These are phyloP conservation scores for Drosophila lutescens DNA, from an alignment of 2,888 invertebrate genomes.

Conservation along the genomic window DNA sequence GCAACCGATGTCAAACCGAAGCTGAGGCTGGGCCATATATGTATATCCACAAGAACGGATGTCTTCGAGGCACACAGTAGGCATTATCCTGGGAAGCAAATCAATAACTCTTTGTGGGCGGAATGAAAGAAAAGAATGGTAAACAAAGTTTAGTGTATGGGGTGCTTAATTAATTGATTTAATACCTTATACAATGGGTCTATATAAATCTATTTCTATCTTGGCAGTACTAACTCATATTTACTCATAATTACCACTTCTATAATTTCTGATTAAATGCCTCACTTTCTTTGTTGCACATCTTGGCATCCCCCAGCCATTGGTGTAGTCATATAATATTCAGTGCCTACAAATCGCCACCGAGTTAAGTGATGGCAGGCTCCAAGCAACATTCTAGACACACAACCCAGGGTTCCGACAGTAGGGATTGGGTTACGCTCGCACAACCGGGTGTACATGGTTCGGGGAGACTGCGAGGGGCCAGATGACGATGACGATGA, in stretches of 20 bases:
- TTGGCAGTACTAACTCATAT: background rate
- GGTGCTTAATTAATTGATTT: too few species aligned
- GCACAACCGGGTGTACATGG: constrained; percentile 1
- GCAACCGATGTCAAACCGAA: constrained; percentile 48
- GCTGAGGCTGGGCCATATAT: constrained; percentile 27
- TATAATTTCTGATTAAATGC: constrained; percentile 1
- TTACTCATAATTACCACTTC: too few species aligned
- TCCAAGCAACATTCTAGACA: constrained; percentile 24
- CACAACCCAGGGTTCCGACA: constrained; percentile 31
- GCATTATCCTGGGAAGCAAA: constrained; percentile 35
- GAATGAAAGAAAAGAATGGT: constrained; percentile 1
- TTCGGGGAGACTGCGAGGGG: constrained; percentile 32
- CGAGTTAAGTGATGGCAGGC: constrained; percentile 38
- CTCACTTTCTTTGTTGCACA: background rate
- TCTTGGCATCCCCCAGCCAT: constrained; percentile 4
- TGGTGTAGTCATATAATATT: constrained; percentile 17
- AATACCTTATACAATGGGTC: background rate
- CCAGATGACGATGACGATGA: constrained; percentile 23
- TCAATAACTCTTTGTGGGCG: constrained; percentile 31
- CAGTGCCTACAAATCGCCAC: constrained; percentile 13
- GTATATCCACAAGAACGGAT: constrained; percentile 13
- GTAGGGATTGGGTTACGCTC: constrained; percentile 23
- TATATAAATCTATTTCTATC: too few species aligned
- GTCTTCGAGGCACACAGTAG: constrained; percentile 23
- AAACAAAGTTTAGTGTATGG: constrained; percentile 6